Evolutionary conservation across 2,797 vertebrate species (phyloP), one percentile per base, ranked within the genome.

Genomic region (Amblyopsis hoosieri): DNA sequence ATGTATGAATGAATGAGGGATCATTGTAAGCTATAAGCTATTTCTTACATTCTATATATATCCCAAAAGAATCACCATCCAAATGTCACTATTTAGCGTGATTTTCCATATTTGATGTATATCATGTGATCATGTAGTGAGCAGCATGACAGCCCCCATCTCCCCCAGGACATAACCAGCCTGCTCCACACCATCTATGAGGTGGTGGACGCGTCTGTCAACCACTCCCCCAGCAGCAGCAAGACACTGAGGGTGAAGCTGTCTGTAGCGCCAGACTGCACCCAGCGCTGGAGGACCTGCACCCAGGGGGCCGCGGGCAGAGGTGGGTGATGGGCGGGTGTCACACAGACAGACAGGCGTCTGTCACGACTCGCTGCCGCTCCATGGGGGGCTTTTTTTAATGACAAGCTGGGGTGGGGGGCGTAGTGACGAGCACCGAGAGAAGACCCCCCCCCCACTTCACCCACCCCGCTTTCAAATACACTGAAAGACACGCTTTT

Each of bases 171-270:
- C 73, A 99, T 99, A 83, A 98, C 97, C 81, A 99, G 97, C 89
- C 90, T 99, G 84, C 94, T 99, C 67, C 97, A 98, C 72, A 99
- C 98, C 69, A 99, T 99, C 90, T 99, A 99, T 9, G 98, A 99
- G 82, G 98, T 99, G 52, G 97, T 99, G 3, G 97, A 98, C 4
- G 93, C 97, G 45, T 99, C 98, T 0, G 97, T 99, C 77, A 99
- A 99, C 91, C 97, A 99, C 84, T 97, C 96, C 12, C 96, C 97
- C 1, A 93, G 94, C 63, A 96, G 94, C 80, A 99, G 97, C 90
- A 99, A 99, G 91, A 99, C 97, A 0, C 84, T 99, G 66, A 86
- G 96, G 57, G 97, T 99, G 77, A 99, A 99, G 75, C 95, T 99
- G 31, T 98, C 97, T 0, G 95, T 99, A 74, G 94, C 96, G 12